These are phyloP conservation scores for Eupleurogrammus muticus DNA, from an alignment of 2,797 vertebrate species.

Conservation along the genomic window DNA sequence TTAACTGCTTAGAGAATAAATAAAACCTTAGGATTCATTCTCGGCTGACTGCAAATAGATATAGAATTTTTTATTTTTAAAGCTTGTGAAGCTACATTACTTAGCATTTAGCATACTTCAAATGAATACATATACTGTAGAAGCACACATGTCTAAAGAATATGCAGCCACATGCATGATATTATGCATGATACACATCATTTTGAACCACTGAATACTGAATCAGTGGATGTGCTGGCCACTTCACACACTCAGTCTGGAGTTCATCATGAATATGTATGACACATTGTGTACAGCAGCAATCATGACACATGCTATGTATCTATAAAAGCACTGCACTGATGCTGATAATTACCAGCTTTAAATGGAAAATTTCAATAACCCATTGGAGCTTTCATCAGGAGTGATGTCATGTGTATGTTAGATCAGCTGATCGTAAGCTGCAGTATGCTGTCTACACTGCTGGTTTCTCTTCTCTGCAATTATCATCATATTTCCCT, in stretches of 20 bases:
- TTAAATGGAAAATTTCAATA: background rate
- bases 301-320: constrained; percentile 33
- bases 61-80: no score
- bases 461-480: no score
- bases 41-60: background rate
- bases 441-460: background rate
- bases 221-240: constrained; percentile 1
- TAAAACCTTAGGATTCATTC: background rate
- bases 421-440: background rate
- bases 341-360: constrained; percentile 1
- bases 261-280: constrained; percentile 37
- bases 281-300: constrained; percentile 24
- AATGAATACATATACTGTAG: no score
- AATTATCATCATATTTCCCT: no score
- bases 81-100: no score
- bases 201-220: constrained; percentile 49
- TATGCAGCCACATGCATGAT: no score
- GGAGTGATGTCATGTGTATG: background rate
- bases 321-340: constrained; percentile 42
- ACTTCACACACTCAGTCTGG: constrained; percentile 29
- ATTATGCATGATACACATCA: no score
- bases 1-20: no score
- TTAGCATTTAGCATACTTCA: no score
- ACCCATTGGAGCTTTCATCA: background rate
- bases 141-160: no score